Percentiles rank a stretch among this genome's conserved stretches.
phyloP scores from a whole-genome alignment of 2,888 invertebrate species.

The Frankliniella fusca region DNA sequence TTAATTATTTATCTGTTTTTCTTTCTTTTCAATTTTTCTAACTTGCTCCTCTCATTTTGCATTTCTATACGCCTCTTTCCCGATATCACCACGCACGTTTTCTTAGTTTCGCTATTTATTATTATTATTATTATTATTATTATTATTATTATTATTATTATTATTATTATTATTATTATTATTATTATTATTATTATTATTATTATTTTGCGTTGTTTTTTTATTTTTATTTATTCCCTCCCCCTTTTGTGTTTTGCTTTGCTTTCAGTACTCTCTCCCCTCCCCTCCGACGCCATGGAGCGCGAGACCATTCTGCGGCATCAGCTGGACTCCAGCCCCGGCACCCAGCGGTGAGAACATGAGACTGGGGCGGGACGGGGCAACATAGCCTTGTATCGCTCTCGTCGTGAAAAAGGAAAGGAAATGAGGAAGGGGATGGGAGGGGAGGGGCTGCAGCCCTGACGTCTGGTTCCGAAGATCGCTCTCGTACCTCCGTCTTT shows the following conservation, averaged over 20 bases:
- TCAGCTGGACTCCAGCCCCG: constrained; percentile 5
- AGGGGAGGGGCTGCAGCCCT: too few species aligned
- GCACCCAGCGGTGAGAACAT: background rate
- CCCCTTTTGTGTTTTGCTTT: background rate
- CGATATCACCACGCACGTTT: too few species aligned
- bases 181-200: background rate
- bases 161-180: too few species aligned
- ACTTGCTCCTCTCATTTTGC: background rate
- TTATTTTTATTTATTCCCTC: background rate
- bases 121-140: too few species aligned
- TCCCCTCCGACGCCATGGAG: background rate
- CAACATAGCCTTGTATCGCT: background rate
- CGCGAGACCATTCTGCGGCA: constrained; percentile 13
- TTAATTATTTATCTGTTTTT: background rate
- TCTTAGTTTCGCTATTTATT: background rate
- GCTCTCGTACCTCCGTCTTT: too few species aligned
- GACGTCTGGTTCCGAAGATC: too few species aligned
- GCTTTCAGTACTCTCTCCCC: background rate
- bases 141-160: too few species aligned
- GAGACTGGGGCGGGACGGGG: background rate
- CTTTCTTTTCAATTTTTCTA: background rate
- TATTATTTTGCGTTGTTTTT: background rate
- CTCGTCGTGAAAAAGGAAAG: background rate
- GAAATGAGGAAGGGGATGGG: too few species aligned
- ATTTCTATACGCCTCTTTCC: too few species aligned